phyloP scores from a whole-genome alignment of 1,140 invertebrate species.

The Coptotermes formosanus region DNA sequence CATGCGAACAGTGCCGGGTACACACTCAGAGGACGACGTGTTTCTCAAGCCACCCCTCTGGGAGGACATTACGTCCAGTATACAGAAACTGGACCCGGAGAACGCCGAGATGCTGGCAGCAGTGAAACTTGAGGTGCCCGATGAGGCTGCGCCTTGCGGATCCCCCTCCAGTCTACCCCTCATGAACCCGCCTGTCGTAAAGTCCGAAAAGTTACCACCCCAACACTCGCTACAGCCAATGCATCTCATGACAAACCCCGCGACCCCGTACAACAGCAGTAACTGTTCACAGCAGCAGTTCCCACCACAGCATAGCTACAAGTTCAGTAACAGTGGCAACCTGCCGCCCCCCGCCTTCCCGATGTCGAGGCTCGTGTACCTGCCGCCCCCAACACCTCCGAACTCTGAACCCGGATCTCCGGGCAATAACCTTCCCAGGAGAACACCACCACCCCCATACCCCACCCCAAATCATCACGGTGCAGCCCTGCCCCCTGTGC shows the following conservation, averaged over 20 bases:
- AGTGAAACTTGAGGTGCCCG: constrained; percentile 73
- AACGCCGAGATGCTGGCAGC: constrained; percentile 75
- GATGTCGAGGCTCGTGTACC: constrained; percentile 64
- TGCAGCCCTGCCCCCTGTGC: constrained; percentile 44
- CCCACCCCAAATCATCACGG: constrained; percentile 52
- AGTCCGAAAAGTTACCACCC: constrained; percentile 56
- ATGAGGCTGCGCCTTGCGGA: constrained; percentile 47
- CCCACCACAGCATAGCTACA: constrained; percentile 46
- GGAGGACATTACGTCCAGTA: constrained; percentile 86
- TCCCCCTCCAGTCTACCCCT: constrained; percentile 36
- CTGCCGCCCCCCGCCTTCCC: constrained; percentile 43
- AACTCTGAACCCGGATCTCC: constrained; percentile 80
- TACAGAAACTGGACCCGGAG: constrained; percentile 83
- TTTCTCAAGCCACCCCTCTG: constrained; percentile 80
- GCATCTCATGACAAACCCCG: constrained; percentile 49
- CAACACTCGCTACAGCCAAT: constrained; percentile 39
- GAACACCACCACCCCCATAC: constrained; percentile 63
- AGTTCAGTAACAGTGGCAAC: constrained; percentile 40
- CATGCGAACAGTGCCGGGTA: constrained; percentile 47
- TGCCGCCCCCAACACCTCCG: constrained; percentile 76
- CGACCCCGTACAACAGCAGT: constrained; percentile 41
- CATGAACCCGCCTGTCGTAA: constrained; percentile 54
- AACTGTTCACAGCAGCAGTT: constrained; percentile 20
- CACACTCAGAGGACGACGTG: constrained; percentile 70
- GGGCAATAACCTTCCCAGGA: constrained; percentile 49